A percentile compares a stretch with the other conserved stretches of the same genome.
These are phyloP conservation scores for Catocala sponsa DNA, from an alignment of 2,888 invertebrate genomes.

Conservation along the genomic window DNA sequence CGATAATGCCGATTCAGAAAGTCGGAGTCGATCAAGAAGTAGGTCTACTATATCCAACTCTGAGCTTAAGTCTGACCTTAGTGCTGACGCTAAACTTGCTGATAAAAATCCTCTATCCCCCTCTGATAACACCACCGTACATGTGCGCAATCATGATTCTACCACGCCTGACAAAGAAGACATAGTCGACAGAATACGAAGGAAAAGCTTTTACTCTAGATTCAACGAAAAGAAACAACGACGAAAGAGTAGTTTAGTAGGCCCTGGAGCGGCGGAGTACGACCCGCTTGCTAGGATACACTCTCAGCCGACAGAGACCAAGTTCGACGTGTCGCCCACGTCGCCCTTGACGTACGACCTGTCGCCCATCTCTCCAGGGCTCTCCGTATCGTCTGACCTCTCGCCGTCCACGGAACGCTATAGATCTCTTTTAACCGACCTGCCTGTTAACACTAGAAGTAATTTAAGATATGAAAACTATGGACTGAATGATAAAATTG, in stretches of 20 bases:
- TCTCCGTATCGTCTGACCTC: slow-evolving; percentile 74
- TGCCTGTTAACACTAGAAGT: slow-evolving; percentile 70
- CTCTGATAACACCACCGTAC: slow-evolving; percentile 68
- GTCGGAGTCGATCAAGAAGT: slow-evolving; percentile 78
- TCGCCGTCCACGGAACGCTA: slow-evolving; percentile 83
- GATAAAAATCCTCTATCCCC: slow-evolving; percentile 66
- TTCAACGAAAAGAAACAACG: slow-evolving; percentile 95
- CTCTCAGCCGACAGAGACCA: slow-evolving; percentile 69
- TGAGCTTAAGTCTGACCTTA: slow-evolving; percentile 83
- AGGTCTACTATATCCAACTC: slow-evolving; percentile 79
- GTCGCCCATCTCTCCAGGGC: slow-evolving; percentile 80
- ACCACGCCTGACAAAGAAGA: slow-evolving; percentile 90
- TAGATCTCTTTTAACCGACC: slow-evolving; percentile 74
- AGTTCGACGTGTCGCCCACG: slow-evolving; percentile 76
- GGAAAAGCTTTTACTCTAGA: slow-evolving; percentile 96
- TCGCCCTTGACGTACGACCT: slow-evolving; percentile 77
- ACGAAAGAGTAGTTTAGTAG: slow-evolving; percentile 90
- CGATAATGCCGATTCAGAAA: slow-evolving; percentile 60
- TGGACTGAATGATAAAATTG: slow-evolving; percentile 79
- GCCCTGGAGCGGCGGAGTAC: slow-evolving; percentile 89
- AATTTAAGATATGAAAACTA: slow-evolving; percentile 75
- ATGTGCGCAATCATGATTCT: slow-evolving; percentile 79
- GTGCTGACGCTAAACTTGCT: slow-evolving; percentile 63
- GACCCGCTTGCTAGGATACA: slow-evolving; percentile 83
- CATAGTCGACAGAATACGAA: slow-evolving; percentile 94